Conservation (phyloP, 2,888 invertebrate genomes). For the Drosophila pseudotalamancana region DNA sequence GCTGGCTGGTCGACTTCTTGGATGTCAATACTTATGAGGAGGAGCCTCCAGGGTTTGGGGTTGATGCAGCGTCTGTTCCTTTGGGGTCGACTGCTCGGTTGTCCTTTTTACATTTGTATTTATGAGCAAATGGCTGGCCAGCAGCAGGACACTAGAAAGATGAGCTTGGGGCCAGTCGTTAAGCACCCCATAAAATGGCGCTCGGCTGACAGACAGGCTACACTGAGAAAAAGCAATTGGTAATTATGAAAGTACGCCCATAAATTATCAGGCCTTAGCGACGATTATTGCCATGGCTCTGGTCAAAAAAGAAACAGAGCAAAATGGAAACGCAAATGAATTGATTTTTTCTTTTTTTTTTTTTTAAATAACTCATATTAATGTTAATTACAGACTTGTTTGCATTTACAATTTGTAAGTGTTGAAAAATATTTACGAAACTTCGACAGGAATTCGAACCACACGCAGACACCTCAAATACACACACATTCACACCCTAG, state of each 20-base stretch:
- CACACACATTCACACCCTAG: too few species aligned
- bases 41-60: slow-evolving; percentile 21
- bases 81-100: slow-evolving; percentile 7
- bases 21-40: slow-evolving; percentile 45
- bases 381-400: neutral
- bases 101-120: slow-evolving; percentile 71
- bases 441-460: too few species aligned
- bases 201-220: slow-evolving; percentile 8
- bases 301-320: neutral
- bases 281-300: too few species aligned
- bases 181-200: slow-evolving; percentile 40
- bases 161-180: slow-evolving; percentile 28
- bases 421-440: too few species aligned
- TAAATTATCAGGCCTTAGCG: neutral
- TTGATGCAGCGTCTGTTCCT: slow-evolving; percentile 8
- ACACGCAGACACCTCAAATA: neutral
- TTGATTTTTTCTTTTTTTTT: neutral
- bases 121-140: slow-evolving; percentile 52
- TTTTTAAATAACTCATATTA: neutral
- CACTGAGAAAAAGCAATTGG: slow-evolving; percentile 22
- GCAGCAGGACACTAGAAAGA: slow-evolving; percentile 9
- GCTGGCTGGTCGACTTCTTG: slow-evolving; percentile 13
- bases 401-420: too few species aligned
- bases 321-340: neutral
- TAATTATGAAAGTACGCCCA: neutral